phyloP scores from a whole-genome alignment of 2,888 invertebrate genomes.

The Melanargia galathea region DNA sequence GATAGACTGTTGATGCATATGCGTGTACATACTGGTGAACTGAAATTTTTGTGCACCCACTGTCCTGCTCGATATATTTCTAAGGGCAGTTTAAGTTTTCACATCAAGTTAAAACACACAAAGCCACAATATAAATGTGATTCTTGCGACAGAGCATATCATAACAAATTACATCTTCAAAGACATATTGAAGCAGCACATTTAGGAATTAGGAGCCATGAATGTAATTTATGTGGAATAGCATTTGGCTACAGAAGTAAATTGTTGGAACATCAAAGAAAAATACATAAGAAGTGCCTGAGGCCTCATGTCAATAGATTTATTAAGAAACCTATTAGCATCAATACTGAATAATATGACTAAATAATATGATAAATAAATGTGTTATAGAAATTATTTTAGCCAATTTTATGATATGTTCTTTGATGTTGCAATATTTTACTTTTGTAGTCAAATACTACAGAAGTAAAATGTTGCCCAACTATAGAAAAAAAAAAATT shows the following conservation, averaged over 20 bases:
- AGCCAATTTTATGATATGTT: too few species aligned
- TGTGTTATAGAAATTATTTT: too few species aligned
- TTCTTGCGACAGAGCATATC: background rate
- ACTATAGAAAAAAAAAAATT: too few species aligned
- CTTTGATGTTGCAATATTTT: too few species aligned
- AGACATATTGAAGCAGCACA: slow-evolving; percentile 5
- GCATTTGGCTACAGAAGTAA: background rate
- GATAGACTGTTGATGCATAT: slow-evolving; percentile 51
- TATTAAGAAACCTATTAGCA: background rate
- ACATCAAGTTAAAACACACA: slow-evolving; percentile 1
- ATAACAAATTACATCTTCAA: slow-evolving; percentile 1
- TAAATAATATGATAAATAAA: background rate
- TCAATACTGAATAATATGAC: background rate
- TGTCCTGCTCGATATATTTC: slow-evolving; percentile 54
- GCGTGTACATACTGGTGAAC: slow-evolving; percentile 53
- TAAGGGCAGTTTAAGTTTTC: slow-evolving; percentile 47
- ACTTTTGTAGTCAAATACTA: too few species aligned
- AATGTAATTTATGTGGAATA: background rate
- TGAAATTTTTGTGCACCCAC: slow-evolving; percentile 56
- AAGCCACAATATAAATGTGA: slow-evolving; percentile 11
- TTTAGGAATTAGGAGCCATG: slow-evolving; percentile 6
- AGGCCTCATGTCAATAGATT: background rate
- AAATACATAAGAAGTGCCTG: slow-evolving; percentile 1
- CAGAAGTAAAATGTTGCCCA: too few species aligned
- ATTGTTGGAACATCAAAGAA: background rate